Evolutionary conservation across 2,888 invertebrate species (phyloP).

Genomic region (Agonopterix heracliana): DNA sequence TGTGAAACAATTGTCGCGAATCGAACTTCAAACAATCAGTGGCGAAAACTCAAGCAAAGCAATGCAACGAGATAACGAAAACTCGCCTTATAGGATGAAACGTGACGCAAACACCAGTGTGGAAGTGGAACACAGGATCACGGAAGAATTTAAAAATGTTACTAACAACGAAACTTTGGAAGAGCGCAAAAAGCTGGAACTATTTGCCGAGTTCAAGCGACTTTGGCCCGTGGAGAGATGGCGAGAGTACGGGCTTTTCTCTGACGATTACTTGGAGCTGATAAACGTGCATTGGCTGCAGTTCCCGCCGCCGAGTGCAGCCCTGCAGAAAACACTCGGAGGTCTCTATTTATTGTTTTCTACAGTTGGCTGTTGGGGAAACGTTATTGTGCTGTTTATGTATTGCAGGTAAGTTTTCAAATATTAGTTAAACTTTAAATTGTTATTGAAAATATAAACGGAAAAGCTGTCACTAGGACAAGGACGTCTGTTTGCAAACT

Average conservation of each 20-base stretch:
- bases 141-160: neutral
- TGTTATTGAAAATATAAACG: neutral
- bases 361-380: conserved; percentile 81
- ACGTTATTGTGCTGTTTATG: conserved; percentile 82
- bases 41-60: neutral
- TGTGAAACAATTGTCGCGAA: neutral
- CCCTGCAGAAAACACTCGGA: conserved; percentile 77
- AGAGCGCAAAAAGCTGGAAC: neutral
- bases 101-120: neutral
- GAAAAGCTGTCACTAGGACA: too few relatives aligned
- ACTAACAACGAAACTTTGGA: neutral
- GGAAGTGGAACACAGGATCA: neutral
- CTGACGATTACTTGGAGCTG: conserved; percentile 71
- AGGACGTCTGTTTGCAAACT: too few relatives aligned
- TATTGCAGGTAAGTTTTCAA: conserved; percentile 78
- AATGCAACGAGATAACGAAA: too few relatives aligned
- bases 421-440: neutral
- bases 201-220: conserved; percentile 39
- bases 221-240: conserved; percentile 67
- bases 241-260: conserved; percentile 72
- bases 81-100: conserved; percentile 2
- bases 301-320: conserved; percentile 78
- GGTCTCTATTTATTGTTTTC: conserved; percentile 78
- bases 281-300: conserved; percentile 85
- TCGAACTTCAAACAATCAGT: neutral